Evolutionary conservation across 2,113 vertebrate species (phyloP).

Genomic region (Burhinus bistriatus): DNA sequence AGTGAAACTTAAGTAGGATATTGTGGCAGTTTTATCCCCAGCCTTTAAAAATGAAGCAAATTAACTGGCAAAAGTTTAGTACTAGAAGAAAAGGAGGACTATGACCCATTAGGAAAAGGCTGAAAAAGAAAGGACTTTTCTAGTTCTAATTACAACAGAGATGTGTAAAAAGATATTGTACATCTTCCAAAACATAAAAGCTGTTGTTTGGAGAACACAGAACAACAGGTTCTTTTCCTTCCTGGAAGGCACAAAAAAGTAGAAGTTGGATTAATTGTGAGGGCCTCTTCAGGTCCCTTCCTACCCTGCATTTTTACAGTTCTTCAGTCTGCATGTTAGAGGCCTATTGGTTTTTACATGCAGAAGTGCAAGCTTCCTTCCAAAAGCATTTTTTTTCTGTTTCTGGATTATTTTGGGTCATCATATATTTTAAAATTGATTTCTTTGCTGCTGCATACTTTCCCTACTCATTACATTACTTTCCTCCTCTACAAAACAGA

Average conservation of each 20-base stretch:
- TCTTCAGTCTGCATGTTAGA: neutral
- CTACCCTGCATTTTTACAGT: neutral
- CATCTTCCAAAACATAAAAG: neutral
- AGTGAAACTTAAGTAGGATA: neutral
- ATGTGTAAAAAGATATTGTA: neutral
- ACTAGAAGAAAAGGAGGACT: neutral
- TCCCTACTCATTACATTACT: neutral
- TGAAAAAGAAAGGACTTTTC: neutral
- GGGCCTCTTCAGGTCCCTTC: neutral
- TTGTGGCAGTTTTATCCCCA: neutral
- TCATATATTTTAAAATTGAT: neutral
- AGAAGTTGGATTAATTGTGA: neutral
- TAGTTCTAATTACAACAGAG: neutral
- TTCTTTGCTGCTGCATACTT: neutral
- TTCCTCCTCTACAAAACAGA: neutral
- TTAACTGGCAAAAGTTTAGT: neutral
- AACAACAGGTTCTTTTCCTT: neutral
- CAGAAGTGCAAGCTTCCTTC: neutral
- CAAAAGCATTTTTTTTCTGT: neutral
- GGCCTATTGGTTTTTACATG: neutral
- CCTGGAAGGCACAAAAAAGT: neutral
- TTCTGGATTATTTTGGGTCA: neutral
- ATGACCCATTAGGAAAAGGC: neutral
- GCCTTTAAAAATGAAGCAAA: neutral
- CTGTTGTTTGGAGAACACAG: neutral